Conservation (phyloP, 2,113 vertebrate species). For the Neopipo cinnamomea region DNA sequence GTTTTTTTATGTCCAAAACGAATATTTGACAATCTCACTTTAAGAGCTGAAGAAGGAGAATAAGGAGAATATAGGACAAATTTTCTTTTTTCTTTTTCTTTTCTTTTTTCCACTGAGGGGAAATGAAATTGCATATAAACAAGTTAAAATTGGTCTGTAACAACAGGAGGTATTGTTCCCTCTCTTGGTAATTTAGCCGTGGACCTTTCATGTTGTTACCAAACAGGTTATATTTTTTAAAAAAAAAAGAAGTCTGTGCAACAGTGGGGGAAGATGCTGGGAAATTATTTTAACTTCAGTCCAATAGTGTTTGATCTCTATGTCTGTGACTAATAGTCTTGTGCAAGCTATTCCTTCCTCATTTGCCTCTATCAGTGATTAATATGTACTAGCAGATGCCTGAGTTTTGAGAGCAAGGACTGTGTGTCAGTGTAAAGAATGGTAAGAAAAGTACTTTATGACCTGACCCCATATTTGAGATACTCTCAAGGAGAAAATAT, state of each 20-base stretch:
- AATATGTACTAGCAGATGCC: background rate
- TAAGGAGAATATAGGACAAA: background rate
- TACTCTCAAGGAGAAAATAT: background rate
- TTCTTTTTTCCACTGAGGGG: rapidly evolving
- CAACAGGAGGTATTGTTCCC: background rate
- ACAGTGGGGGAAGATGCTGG: background rate
- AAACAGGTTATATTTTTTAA: background rate
- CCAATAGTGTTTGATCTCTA: background rate
- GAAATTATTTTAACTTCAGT: background rate
- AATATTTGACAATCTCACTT: background rate
- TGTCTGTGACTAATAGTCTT: background rate
- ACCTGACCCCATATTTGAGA: background rate
- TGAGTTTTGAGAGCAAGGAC: background rate
- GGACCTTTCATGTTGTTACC: background rate
- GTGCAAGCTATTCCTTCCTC: background rate
- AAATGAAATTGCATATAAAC: background rate
- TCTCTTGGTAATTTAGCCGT: background rate
- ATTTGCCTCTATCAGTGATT: background rate
- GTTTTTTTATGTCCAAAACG: background rate
- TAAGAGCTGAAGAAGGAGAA: background rate
- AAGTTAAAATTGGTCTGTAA: background rate
- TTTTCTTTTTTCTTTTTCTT: no score
- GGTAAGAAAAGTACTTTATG: background rate
- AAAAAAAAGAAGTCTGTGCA: background rate
- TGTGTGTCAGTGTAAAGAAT: background rate